Base-by-base conservation (phyloP, 2,113 vertebrate species). In the Uria aalge region DNA sequence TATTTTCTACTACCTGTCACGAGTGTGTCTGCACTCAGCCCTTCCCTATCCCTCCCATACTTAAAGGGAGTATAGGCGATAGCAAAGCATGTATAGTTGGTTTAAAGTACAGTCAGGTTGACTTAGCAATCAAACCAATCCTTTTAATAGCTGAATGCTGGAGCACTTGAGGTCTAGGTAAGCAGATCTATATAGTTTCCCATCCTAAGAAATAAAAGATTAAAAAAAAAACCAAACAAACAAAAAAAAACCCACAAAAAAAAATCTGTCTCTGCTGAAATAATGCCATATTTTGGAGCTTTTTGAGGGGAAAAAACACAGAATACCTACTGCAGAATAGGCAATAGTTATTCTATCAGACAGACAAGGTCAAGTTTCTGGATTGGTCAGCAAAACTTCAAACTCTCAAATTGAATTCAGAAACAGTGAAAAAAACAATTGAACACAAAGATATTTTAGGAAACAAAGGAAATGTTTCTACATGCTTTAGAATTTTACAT, bases 211-310 rank as follows among this genome's bases (percentile, higher is more conserved):
- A 47, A 26, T 13, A 24, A 29, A 68, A 53, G 10, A 22, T n/a
- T 11, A 9, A 32, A 14, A 50, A 52, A 30, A 17, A 13, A n/a
- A 41, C 15, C 4, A 41, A 52, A 27, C 50, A 52, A 27, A 15
- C 8, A 47, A 21, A 50, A 34, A 1, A 12, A 55, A 30, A 4
- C 34, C 56, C 56, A 62, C 8, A 24, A 43, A 55, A 2, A 38
- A 41, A 50, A 67, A 17, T 18, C 6, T 36, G 15, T 43, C 21
- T 43, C 32, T 78, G 43, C 6, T 72, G 27, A 71, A 84, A 78
- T 20, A 57, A 71, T 57, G 15, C 14, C 15, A 23, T 30, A 47
- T 76, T 74, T 21, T 7, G 5, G 3, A 7, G 0, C 0, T 4
- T 9, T 27, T 52, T 60, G 18, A 29, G 62, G 8, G 12, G 5